A percentile compares a stretch with the other conserved stretches of the same genome.
These are phyloP conservation scores for Drosophila persimilis DNA, from an alignment of 1,140 invertebrate species.

Conservation along the genomic window DNA sequence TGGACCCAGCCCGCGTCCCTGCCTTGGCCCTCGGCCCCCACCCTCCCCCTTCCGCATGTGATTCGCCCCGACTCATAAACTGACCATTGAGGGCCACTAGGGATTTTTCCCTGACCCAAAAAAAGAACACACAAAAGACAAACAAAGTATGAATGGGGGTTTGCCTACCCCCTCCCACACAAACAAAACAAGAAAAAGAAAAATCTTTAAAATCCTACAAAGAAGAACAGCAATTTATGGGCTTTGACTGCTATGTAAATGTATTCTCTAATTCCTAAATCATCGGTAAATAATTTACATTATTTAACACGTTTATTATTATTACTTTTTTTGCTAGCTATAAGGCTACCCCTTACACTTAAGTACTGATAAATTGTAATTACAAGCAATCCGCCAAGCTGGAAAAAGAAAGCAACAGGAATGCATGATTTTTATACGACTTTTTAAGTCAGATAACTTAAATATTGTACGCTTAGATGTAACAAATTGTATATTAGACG, in stretches of 20 bases:
- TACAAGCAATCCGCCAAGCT: not conserved
- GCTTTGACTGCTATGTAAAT: slow-evolving; percentile 63
- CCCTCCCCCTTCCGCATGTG: not conserved
- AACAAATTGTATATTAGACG: no score
- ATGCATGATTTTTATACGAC: slow-evolving; percentile 8
- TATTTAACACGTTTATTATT: not conserved
- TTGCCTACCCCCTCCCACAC: not conserved
- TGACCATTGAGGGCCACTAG: no score
- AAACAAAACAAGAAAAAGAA: not conserved
- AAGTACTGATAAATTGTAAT: slow-evolving; percentile 39
- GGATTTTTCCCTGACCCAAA: no score
- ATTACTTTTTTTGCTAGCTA: slow-evolving; percentile 26
- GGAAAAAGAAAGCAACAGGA: slow-evolving; percentile 2
- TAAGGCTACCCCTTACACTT: slow-evolving; percentile 24
- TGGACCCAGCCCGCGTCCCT: slow-evolving; percentile 1
- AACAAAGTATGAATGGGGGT: no score
- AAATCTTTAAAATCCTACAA: no score
- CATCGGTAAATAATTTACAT: not conserved
- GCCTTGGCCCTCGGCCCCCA: no score
- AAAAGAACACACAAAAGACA: no score
- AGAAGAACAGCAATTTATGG: slow-evolving; percentile 3
- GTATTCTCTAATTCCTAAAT: slow-evolving; percentile 39
- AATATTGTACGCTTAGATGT: no score
- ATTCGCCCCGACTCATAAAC: slow-evolving; percentile 3
- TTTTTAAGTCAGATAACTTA: not conserved